Conservation (phyloP, 2,113 vertebrate species). For the Brachirus orientalis region DNA sequence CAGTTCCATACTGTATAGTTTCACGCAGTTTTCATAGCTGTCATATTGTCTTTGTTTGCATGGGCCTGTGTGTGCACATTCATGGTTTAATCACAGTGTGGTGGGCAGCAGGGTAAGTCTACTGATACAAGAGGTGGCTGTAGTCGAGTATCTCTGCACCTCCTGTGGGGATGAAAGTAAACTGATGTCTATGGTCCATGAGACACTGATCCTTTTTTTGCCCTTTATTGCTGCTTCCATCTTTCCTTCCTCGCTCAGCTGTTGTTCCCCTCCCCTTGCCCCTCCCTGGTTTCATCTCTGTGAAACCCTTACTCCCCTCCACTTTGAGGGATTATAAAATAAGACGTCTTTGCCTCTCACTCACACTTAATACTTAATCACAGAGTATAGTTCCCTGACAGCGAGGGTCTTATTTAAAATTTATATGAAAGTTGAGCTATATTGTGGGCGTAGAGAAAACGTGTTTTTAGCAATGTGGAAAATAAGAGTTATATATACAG, state of each 20-base stretch:
- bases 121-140: conserved; percentile 8
- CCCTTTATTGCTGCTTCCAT: conserved; percentile 28
- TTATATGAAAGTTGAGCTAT: conserved; percentile 31
- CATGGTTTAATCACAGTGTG: conserved; percentile 15
- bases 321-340: conserved; percentile 41
- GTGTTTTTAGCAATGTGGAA: background rate
- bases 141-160: conserved; percentile 11
- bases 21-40: no score
- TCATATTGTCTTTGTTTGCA: no score
- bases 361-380: conserved; percentile 51
- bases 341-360: conserved; percentile 32
- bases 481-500: background rate
- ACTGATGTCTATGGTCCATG: conserved; percentile 35
- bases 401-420: conserved; percentile 52
- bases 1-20: no score
- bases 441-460: conserved; percentile 41
- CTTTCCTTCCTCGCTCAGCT: conserved; percentile 28
- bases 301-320: conserved; percentile 15
- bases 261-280: conserved; percentile 32
- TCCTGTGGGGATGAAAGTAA: conserved; percentile 53
- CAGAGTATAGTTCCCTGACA: conserved; percentile 47
- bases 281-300: conserved; percentile 8
- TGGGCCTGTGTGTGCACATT: conserved; percentile 12
- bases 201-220: conserved; percentile 47
- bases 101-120: background rate